phyloP scores from a whole-genome alignment of 2,113 vertebrate genomes.

The Bettongia penicillata region DNA sequence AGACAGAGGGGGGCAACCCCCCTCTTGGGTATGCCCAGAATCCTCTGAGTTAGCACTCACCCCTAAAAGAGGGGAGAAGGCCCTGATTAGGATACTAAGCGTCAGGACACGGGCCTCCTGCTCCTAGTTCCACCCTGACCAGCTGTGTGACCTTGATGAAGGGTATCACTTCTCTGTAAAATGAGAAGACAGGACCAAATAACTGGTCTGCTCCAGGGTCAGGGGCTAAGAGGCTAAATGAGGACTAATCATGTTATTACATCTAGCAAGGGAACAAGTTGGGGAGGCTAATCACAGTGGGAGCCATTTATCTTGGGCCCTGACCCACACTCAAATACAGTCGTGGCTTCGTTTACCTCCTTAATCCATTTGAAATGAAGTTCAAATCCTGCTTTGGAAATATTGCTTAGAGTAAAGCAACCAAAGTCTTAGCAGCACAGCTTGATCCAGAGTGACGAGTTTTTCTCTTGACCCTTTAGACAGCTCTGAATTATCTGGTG shows the following conservation, averaged over 20 bases:
- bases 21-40: background rate
- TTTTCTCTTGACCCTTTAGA: background rate
- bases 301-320: background rate
- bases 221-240: background rate
- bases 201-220: background rate
- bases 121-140: background rate
- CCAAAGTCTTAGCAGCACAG: background rate
- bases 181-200: background rate
- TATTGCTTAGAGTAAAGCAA: background rate
- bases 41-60: rapidly evolving
- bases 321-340: background rate
- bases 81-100: background rate
- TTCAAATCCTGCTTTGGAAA: background rate
- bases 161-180: background rate
- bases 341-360: background rate
- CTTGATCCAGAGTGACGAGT: background rate
- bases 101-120: background rate
- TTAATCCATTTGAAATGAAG: background rate
- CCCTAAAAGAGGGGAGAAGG: conserved; percentile 11
- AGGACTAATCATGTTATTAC: background rate
- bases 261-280: conserved; percentile 2
- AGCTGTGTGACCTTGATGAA: background rate
- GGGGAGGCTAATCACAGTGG: background rate
- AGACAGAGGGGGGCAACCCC: background rate
- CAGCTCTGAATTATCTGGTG: background rate